These are phyloP conservation scores for Pachyuromys duprasi DNA, from an alignment of 2,797 vertebrate species.

Conservation along the genomic window DNA sequence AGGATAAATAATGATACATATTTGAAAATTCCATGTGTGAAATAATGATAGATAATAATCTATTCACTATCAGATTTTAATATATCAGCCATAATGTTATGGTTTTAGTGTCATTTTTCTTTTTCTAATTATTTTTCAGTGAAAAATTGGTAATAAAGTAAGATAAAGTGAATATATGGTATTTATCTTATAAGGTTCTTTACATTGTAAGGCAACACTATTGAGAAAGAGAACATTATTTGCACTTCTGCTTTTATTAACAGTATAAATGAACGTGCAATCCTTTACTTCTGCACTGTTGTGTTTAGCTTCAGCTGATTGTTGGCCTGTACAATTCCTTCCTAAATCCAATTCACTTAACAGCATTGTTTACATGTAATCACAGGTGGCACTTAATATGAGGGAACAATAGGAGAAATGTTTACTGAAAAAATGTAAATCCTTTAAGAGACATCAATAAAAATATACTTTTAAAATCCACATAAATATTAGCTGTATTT, in stretches of 20 bases:
- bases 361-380: background rate
- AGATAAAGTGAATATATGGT: background rate
- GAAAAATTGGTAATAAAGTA: background rate
- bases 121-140: background rate
- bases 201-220: slow-evolving; percentile 15
- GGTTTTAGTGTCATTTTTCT: background rate
- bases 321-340: background rate
- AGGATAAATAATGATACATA: background rate
- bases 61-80: slow-evolving; percentile 1
- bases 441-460: background rate
- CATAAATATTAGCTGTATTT: background rate
- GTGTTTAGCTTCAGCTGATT: background rate
- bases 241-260: background rate
- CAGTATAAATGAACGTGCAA: background rate
- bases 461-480: background rate
- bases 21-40: background rate
- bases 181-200: background rate
- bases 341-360: background rate
- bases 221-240: background rate
- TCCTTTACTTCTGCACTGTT: background rate
- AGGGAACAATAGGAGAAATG: background rate
- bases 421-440: background rate
- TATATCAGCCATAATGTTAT: background rate
- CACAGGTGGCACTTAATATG: background rate
- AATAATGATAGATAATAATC: background rate